Percentiles rank a stretch among this genome's conserved stretches.
These are phyloP conservation scores for Thalassoma bifasciatum DNA, from an alignment of 2,113 vertebrate genomes.

Conservation along the genomic window DNA sequence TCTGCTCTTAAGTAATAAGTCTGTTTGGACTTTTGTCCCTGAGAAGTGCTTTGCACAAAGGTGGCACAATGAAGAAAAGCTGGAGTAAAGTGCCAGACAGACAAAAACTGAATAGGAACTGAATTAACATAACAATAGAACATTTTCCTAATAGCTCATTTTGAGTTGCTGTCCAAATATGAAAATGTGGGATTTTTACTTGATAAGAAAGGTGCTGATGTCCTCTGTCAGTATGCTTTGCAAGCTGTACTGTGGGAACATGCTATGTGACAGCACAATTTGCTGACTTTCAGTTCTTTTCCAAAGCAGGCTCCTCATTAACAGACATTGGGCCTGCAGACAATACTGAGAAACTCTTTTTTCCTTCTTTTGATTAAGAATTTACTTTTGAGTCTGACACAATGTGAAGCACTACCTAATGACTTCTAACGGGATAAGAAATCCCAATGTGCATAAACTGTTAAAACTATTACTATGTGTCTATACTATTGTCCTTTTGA, in stretches of 20 bases:
- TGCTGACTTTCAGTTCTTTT: constrained; percentile 27
- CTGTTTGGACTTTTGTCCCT: constrained; percentile 13
- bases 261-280: constrained; percentile 12
- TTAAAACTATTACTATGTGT: constrained; percentile 27
- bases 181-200: constrained; percentile 40
- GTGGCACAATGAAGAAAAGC: constrained; percentile 1
- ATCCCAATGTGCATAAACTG: neutral
- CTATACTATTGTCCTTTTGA: constrained; percentile 36
- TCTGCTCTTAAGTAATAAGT: constrained; percentile 22
- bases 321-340: constrained; percentile 20
- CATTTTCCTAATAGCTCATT: constrained; percentile 57
- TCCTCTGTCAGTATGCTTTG: constrained; percentile 9
- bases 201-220: constrained; percentile 59
- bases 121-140: constrained; percentile 66
- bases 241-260: constrained; percentile 1
- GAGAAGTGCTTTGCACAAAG: constrained; percentile 26
- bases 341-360: constrained; percentile 22
- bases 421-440: no score
- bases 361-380: constrained; percentile 11
- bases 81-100: constrained; percentile 29
- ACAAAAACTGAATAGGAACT: constrained; percentile 28
- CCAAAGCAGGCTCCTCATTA: constrained; percentile 11
- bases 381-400: constrained; percentile 14
- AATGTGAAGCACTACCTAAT: constrained; percentile 27
- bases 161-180: constrained; percentile 51